Conservation (phyloP, 2,888 invertebrate genomes). For the Phyto melanocephala region DNA sequence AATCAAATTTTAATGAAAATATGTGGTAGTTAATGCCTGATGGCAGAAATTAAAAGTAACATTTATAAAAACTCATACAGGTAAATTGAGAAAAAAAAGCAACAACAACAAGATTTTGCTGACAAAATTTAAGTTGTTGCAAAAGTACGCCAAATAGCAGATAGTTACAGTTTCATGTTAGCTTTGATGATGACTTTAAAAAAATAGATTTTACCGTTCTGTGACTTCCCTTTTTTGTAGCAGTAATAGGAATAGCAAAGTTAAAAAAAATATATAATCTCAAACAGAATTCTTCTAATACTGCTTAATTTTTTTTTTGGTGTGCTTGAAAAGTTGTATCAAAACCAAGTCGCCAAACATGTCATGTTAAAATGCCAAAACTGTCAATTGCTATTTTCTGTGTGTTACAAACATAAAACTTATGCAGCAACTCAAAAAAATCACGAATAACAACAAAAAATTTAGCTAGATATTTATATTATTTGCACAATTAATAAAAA, state of each 20-base stretch:
- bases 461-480: not conserved
- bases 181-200: not conserved
- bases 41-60: slow-evolving; percentile 45
- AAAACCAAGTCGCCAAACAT: slow-evolving; percentile 64
- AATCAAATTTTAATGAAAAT: slow-evolving; percentile 45
- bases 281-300: slow-evolving; percentile 2
- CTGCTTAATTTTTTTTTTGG: not conserved
- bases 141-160: slow-evolving; percentile 7
- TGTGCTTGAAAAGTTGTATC: slow-evolving; percentile 32
- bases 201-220: slow-evolving; percentile 10
- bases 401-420: slow-evolving; percentile 49
- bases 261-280: no score
- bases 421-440: slow-evolving; percentile 11
- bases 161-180: slow-evolving; percentile 5
- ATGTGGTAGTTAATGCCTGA: slow-evolving; percentile 52
- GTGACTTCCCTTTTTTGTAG: slow-evolving; percentile 19
- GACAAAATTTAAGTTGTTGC: slow-evolving; percentile 4
- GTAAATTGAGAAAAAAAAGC: not conserved
- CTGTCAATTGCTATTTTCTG: slow-evolving; percentile 62
- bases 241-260: no score
- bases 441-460: slow-evolving; percentile 44
- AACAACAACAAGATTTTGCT: slow-evolving; percentile 15
- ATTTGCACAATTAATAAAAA: slow-evolving; percentile 14
- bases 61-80: slow-evolving; percentile 28
- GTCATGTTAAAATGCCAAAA: slow-evolving; percentile 67